Conservation (phyloP, 2,113 vertebrate species). For the Pungitius pungitius region DNA sequence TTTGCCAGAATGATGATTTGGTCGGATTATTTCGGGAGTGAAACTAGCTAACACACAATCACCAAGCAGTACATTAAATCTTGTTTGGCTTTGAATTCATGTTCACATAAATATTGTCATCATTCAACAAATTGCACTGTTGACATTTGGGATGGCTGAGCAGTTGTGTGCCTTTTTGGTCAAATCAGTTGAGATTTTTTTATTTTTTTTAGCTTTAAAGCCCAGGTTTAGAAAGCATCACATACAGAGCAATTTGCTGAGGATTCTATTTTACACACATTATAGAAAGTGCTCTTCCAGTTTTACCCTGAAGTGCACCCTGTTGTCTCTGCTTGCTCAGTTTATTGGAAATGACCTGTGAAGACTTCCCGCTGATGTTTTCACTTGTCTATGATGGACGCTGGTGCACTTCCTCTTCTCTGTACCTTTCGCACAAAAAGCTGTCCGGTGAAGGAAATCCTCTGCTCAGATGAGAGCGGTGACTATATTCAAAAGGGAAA, state of each 20-base stretch:
- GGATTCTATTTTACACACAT: constrained; percentile 7
- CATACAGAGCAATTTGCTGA: constrained; percentile 1
- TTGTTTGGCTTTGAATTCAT: neutral
- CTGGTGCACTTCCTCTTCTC: constrained; percentile 54
- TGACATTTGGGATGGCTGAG: constrained; percentile 14
- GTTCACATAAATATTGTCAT: constrained; percentile 13
- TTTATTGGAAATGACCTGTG: constrained; percentile 57
- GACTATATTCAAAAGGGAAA: constrained; percentile 65
- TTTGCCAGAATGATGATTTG: neutral
- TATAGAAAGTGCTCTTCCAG: constrained; percentile 24
- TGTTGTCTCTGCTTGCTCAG: neutral
- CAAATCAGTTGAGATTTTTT: constrained; percentile 18
- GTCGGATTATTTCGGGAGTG: neutral
- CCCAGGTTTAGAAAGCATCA: constrained; percentile 7
- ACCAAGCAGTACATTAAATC: neutral
- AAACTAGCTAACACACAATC: neutral
- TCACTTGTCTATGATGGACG: constrained; percentile 47
- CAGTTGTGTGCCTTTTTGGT: constrained; percentile 13
- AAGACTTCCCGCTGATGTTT: constrained; percentile 62
- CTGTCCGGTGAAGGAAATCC: constrained; percentile 73
- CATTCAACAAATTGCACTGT: too few relatives aligned
- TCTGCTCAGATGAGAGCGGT: constrained; percentile 58
- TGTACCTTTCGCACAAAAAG: constrained; percentile 64
- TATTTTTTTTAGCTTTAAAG: constrained; percentile 10
- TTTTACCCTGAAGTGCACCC: constrained; percentile 28